A percentile compares a stretch with the other conserved stretches of the same genome.
These are phyloP conservation scores for Alcedo quadribrachys DNA, from an alignment of 2,797 vertebrate genomes.

Conservation along the genomic window DNA sequence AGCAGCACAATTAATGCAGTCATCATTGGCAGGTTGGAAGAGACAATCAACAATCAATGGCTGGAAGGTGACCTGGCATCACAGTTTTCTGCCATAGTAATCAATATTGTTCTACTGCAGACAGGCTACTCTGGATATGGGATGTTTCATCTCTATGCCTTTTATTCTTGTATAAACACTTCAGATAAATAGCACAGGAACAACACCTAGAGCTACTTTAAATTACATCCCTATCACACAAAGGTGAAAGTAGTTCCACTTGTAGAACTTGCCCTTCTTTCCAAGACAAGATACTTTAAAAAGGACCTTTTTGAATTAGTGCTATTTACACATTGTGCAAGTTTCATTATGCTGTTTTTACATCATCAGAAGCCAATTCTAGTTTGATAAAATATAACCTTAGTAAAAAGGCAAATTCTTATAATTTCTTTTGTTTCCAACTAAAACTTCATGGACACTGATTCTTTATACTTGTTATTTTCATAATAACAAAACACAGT, in stretches of 20 bases:
- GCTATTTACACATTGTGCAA: slow-evolving; percentile 36
- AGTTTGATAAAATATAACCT: neutral
- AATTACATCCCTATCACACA: slow-evolving; percentile 55
- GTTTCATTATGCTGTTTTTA: neutral
- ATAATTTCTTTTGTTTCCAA: neutral
- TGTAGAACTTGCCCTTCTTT: slow-evolving; percentile 35
- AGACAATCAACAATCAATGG: slow-evolving; percentile 73
- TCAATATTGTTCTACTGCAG: slow-evolving; percentile 65
- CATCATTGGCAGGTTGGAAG: slow-evolving; percentile 55
- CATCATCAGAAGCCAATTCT: slow-evolving; percentile 46
- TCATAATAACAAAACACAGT: neutral
- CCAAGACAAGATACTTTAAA: slow-evolving; percentile 47
- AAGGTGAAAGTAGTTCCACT: slow-evolving; percentile 50
- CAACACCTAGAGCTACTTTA: slow-evolving; percentile 58
- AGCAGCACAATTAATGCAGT: slow-evolving; percentile 62
- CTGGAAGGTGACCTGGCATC: slow-evolving; percentile 76
- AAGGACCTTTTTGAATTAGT: slow-evolving; percentile 16
- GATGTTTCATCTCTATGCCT: slow-evolving; percentile 50
- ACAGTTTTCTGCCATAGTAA: slow-evolving; percentile 54
- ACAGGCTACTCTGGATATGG: slow-evolving; percentile 3
- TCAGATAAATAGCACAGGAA: slow-evolving; percentile 52
- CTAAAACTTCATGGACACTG: neutral
- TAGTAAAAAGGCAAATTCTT: neutral
- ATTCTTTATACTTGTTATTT: slow-evolving; percentile 26
- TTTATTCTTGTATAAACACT: slow-evolving; percentile 67